Percentiles rank a stretch among this genome's conserved stretches.
These are phyloP conservation scores for Parapsyche elsis DNA, from an alignment of 1,140 invertebrate genomes.

Conservation along the genomic window DNA sequence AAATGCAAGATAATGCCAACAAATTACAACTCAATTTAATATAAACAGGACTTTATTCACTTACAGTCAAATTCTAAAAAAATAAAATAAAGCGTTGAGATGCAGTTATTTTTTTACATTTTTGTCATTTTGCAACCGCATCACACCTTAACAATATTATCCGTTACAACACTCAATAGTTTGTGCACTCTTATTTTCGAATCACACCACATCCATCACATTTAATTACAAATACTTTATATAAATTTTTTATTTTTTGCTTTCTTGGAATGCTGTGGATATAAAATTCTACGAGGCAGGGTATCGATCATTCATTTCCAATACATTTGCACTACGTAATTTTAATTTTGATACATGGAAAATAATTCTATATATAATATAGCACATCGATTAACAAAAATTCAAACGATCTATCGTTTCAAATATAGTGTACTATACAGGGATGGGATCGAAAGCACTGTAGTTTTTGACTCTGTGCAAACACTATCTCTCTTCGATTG, in stretches of 20 bases:
- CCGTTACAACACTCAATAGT: constrained; percentile 55
- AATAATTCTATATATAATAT: constrained; percentile 11
- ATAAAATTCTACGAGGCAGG: constrained; percentile 52
- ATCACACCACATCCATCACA: constrained; percentile 53
- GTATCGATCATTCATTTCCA: constrained; percentile 39
- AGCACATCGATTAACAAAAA: constrained; percentile 39
- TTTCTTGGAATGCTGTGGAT: constrained; percentile 56
- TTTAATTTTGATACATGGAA: constrained; percentile 20
- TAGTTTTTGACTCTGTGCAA: too few species aligned
- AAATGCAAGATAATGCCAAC: constrained; percentile 56
- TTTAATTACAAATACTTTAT: constrained; percentile 50
- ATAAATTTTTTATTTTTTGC: constrained; percentile 38
- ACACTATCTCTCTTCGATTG: too few species aligned
- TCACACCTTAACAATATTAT: constrained; percentile 47
- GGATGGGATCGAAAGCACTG: too few species aligned
- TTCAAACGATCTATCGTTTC: constrained; percentile 12
- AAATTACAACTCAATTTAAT: constrained; percentile 43
- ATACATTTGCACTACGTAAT: constrained; percentile 43
- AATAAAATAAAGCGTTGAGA: constrained; percentile 51
- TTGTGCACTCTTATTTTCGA: constrained; percentile 54
- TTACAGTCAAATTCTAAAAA: constrained; percentile 50
- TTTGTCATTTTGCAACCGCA: constrained; percentile 17
- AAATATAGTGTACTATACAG: neutral
- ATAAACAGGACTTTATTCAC: constrained; percentile 46
- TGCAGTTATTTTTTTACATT: constrained; percentile 12